phyloP scores from a whole-genome alignment of 2,797 vertebrate genomes.

The Oryzias dopingdopingensis region DNA sequence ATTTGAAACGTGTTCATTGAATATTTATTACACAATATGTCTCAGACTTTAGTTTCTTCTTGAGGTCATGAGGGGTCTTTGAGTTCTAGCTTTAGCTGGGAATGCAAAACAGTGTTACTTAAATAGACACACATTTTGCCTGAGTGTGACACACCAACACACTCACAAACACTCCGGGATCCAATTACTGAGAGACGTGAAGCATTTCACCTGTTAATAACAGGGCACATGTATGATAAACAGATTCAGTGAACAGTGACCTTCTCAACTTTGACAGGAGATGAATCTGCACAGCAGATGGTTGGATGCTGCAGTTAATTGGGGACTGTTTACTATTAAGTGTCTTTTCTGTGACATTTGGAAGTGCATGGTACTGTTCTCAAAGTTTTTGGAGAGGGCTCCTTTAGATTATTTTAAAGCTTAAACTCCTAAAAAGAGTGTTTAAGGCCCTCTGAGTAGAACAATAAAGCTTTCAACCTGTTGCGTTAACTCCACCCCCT shows the following conservation, averaged over 20 bases:
- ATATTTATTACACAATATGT: conserved; percentile 4
- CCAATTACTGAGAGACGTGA: conserved; percentile 65
- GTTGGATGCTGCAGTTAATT: conserved; percentile 57
- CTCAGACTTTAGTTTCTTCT: conserved; percentile 9
- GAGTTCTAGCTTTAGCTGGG: conserved; percentile 27
- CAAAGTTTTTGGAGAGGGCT: conserved; percentile 15
- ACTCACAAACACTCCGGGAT: conserved; percentile 34
- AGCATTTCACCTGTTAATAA: conserved; percentile 64
- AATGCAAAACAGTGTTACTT: conserved; percentile 31
- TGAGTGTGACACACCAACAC: conserved; percentile 7
- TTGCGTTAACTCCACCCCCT: too few relatives aligned
- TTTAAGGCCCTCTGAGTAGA: too few relatives aligned
- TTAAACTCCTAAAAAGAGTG: too few relatives aligned
- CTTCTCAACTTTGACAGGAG: conserved; percentile 40
- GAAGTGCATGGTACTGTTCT: conserved; percentile 14
- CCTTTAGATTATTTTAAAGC: too few relatives aligned
- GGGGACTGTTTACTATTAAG: conserved; percentile 39
- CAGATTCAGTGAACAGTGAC: conserved; percentile 59
- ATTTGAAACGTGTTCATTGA: background rate
- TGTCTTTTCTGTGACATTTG: conserved; percentile 7
- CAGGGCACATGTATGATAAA: conserved; percentile 58
- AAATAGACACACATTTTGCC: conserved; percentile 5
- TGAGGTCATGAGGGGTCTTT: conserved; percentile 26
- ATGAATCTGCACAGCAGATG: conserved; percentile 46
- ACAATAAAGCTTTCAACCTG: too few relatives aligned